phyloP scores from a whole-genome alignment of 2,888 invertebrate genomes.

The Napeogenes sylphis region DNA sequence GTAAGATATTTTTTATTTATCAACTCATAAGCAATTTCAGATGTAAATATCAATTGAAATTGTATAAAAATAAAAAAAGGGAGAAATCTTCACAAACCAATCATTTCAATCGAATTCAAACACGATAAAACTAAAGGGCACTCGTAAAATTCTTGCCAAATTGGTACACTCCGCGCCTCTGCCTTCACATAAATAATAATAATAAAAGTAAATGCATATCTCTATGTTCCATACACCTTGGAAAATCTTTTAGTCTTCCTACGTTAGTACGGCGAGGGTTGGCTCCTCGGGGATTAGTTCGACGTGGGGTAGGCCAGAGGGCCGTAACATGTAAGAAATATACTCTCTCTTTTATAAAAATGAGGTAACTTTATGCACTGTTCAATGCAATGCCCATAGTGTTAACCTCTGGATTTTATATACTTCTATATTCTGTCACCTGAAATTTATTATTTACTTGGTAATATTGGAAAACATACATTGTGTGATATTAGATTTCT shows the following conservation, averaged over 20 bases:
- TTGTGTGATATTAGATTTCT: background rate
- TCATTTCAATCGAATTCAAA: slow-evolving; percentile 66
- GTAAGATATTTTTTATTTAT: background rate
- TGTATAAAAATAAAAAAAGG: slow-evolving; percentile 20
- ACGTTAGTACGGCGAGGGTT: slow-evolving; percentile 46
- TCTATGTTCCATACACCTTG: slow-evolving; percentile 47
- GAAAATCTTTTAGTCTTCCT: slow-evolving; percentile 56
- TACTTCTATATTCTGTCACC: slow-evolving; percentile 11
- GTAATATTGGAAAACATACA: background rate
- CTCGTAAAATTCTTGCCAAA: slow-evolving; percentile 63
- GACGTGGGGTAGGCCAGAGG: slow-evolving; percentile 40
- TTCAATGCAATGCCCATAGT: slow-evolving; percentile 47
- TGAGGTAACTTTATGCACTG: slow-evolving; percentile 72
- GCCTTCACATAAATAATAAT: slow-evolving; percentile 61
- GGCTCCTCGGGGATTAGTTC: slow-evolving; percentile 50
- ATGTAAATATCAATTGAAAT: background rate
- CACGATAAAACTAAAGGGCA: slow-evolving; percentile 63
- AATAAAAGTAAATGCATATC: slow-evolving; percentile 61
- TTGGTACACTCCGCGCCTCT: slow-evolving; percentile 57
- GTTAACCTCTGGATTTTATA: slow-evolving; percentile 31
- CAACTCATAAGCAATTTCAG: background rate
- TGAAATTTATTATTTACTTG: background rate
- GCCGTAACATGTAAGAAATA: slow-evolving; percentile 53
- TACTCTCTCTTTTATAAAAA: slow-evolving; percentile 60
- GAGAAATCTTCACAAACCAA: slow-evolving; percentile 53